Evolutionary conservation across 2,797 vertebrate genomes (phyloP), one percentile per base, ranked within the genome.

Genomic region (Scleropages formosus): DNA sequence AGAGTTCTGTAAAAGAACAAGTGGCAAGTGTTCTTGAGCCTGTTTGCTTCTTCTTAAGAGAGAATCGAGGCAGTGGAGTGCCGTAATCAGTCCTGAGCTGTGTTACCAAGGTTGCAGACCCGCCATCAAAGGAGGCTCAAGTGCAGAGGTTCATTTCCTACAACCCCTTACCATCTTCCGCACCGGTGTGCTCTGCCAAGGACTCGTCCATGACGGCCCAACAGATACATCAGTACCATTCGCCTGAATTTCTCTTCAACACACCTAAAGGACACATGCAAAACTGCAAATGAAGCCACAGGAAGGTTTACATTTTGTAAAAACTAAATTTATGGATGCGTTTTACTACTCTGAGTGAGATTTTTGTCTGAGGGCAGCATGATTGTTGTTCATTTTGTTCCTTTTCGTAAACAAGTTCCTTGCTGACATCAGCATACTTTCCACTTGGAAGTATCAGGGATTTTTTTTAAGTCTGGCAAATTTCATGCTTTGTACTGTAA

Each of bases 191-290:
- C 78, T 78, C 77, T 71, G 58, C 44, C 61, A 66, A 75, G 79
- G 16, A 69, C n/a, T 74, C 65, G 82, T 85, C 83, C 81, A 84
- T 86, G 86, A 84, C 72, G 66, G 65, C 69, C 77, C 79, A 78
- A 85, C 84, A 84, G 79, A 75, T 70, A 77, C 84, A 86, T 90
- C 88, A 82, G 86, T 88, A 83, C 67, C 72, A 73, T 49, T 78
- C 73, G 73, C 63, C 44, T 76, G 76, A 81, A 85, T 68, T n/a
- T n/a, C 27, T 24, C 47, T 75, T 70, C 58, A 44, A 72, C 53
- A 70, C 80, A 84, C 82, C n/a, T 67, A 78, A 80, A 78, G 80
- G 87, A 83, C 82, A 77, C 71, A 76, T 77, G 78, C 80, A 83
- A 90, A 79, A 84, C 90, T 87, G 85, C 83, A 84, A 85, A 86